Conservation (phyloP, 2,113 vertebrate species). For the Pyxicephalus adspersus region DNA sequence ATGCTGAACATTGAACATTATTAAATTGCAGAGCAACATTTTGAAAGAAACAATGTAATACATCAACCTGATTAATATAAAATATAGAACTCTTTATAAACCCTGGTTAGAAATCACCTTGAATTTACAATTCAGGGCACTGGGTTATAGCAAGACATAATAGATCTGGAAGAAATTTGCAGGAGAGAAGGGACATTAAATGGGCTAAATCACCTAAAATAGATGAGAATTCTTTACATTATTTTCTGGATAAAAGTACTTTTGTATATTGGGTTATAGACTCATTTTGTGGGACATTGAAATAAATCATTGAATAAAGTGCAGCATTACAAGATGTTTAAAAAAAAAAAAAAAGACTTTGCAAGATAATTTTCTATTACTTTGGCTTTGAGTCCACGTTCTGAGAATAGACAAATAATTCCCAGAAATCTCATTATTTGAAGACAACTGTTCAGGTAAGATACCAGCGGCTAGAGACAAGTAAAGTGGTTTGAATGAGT, state of each 20-base stretch:
- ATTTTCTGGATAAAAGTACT: background rate
- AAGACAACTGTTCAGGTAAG: no score
- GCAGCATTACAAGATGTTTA: no score
- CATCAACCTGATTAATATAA: slow-evolving; percentile 18
- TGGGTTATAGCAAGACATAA: slow-evolving; percentile 13
- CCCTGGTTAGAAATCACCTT: background rate
- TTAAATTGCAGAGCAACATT: slow-evolving; percentile 8
- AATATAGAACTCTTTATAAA: slow-evolving; percentile 9
- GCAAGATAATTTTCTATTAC: no score
- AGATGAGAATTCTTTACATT: background rate
- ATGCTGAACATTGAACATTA: background rate
- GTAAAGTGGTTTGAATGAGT: no score
- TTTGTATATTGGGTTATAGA: slow-evolving; percentile 8
- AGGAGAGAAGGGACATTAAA: slow-evolving; percentile 7
- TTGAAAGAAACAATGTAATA: slow-evolving; percentile 7
- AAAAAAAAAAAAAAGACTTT: no score
- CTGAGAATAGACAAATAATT: no score
- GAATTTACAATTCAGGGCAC: background rate
- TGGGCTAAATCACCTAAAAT: slow-evolving; percentile 18
- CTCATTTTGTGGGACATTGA: background rate
- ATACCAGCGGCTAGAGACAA: no score
- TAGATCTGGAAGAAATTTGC: background rate
- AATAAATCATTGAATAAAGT: no score
- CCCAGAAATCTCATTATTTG: no score
- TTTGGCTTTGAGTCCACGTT: no score